A percentile compares a stretch with the other conserved stretches of the same genome.
phyloP scores from a whole-genome alignment of 92 coral and sea anemone species.

The Phenganax stokvisi region DNA sequence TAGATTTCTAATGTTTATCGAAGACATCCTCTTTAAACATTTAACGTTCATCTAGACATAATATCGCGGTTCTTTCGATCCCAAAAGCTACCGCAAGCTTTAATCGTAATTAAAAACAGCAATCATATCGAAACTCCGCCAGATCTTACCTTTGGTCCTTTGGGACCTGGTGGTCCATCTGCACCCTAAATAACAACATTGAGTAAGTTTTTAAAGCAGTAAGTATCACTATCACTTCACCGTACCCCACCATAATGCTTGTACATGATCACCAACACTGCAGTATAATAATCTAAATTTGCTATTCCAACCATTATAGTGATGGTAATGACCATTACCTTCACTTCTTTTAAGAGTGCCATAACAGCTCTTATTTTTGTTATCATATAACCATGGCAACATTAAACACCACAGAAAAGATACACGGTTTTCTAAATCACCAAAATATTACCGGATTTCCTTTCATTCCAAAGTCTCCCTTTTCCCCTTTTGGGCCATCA shows the following conservation, averaged over 20 bases:
- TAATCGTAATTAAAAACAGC: background rate
- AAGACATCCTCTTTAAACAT: too few species aligned
- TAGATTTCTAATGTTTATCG: too few species aligned
- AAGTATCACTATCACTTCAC: background rate
- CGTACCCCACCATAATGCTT: background rate
- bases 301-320: too few species aligned
- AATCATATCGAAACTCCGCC: background rate
- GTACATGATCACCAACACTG: constrained; percentile 39
- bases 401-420: too few species aligned
- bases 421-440: background rate
- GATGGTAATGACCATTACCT: too few species aligned
- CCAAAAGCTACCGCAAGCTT: too few species aligned
- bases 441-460: constrained; percentile 72
- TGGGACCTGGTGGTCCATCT: background rate
- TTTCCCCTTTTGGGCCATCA: constrained; percentile 54
- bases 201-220: background rate
- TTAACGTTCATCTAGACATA: too few species aligned
- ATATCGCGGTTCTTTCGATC: too few species aligned
- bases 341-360: too few species aligned
- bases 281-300: too few species aligned
- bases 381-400: too few species aligned
- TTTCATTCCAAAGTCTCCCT: constrained; percentile 64
- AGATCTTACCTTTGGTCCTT: constrained; percentile 1
- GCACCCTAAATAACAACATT: constrained; percentile 8
- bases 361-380: too few species aligned